These are phyloP conservation scores for Oxycera nigricornis DNA, from an alignment of 2,888 invertebrate species.

Conservation along the genomic window DNA sequence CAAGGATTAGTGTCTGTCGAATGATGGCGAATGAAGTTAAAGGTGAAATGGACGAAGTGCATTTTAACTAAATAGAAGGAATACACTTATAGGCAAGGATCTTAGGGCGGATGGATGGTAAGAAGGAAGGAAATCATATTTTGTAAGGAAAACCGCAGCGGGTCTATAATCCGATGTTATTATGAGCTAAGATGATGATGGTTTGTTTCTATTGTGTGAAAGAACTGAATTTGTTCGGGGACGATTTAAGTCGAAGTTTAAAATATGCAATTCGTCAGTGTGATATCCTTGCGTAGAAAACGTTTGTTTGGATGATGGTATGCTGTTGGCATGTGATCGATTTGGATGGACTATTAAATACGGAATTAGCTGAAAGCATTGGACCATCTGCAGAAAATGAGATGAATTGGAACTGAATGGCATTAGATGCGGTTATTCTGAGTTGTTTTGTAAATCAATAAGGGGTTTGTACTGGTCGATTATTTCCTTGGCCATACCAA, in stretches of 20 bases:
- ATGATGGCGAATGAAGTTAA: constrained; percentile 12
- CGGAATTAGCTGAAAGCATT: constrained; percentile 6
- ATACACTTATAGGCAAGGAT: too few species aligned
- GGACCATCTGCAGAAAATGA: too few species aligned
- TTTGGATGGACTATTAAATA: constrained; percentile 24
- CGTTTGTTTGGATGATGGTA: background rate
- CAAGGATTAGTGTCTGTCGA: constrained; percentile 18
- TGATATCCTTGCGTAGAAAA: background rate
- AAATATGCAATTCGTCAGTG: background rate
- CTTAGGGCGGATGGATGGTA: background rate
- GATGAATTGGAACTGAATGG: too few species aligned
- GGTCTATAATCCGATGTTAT: constrained; percentile 43
- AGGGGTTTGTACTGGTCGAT: too few species aligned
- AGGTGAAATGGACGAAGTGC: background rate
- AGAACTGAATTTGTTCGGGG: constrained; percentile 9
- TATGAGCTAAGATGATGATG: constrained; percentile 41
- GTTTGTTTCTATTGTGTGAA: constrained; percentile 16
- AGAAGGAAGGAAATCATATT: background rate
- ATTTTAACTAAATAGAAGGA: too few species aligned
- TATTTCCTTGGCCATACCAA: too few species aligned
- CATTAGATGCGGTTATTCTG: too few species aligned
- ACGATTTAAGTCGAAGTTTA: background rate
- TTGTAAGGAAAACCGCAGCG: constrained; percentile 35
- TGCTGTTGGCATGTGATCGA: constrained; percentile 34
- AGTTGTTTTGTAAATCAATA: too few species aligned